phyloP scores from a whole-genome alignment of 2,113 vertebrate genomes.

The Macheiramphus alcinus region DNA sequence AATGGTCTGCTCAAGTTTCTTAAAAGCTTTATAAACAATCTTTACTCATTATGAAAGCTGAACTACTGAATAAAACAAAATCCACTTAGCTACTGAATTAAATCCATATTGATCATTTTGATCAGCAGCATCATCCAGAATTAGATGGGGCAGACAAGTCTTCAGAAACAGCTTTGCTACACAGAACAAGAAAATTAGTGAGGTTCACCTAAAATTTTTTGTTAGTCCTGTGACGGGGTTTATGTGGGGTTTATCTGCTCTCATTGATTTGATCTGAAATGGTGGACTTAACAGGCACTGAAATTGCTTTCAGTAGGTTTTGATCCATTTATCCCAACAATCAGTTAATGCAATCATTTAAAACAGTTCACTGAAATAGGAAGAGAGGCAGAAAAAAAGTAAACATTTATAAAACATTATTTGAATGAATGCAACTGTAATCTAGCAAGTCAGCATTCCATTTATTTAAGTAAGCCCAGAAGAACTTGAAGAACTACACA shows the following conservation, averaged over 20 bases:
- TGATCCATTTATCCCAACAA: not conserved
- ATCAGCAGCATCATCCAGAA: not conserved
- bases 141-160: not conserved
- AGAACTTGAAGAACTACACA: not conserved
- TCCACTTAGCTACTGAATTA: not conserved
- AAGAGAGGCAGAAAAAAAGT: not conserved
- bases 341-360: not conserved
- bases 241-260: not conserved
- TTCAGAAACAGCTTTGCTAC: not conserved
- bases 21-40: not conserved
- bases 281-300: not conserved
- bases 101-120: not conserved
- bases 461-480: not conserved
- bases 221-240: not conserved
- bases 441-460: not conserved
- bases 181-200: not conserved
- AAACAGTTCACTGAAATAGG: not conserved
- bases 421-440: not conserved
- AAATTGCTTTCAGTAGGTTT: not conserved
- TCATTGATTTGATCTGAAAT: not conserved
- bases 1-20: not conserved
- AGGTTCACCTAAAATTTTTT: not conserved
- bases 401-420: not conserved
- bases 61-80: conserved; percentile 29
- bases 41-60: not conserved